These are phyloP conservation scores for Pristionchus japonicus DNA, from an alignment of 2,888 invertebrate genomes.

Conservation along the genomic window DNA sequence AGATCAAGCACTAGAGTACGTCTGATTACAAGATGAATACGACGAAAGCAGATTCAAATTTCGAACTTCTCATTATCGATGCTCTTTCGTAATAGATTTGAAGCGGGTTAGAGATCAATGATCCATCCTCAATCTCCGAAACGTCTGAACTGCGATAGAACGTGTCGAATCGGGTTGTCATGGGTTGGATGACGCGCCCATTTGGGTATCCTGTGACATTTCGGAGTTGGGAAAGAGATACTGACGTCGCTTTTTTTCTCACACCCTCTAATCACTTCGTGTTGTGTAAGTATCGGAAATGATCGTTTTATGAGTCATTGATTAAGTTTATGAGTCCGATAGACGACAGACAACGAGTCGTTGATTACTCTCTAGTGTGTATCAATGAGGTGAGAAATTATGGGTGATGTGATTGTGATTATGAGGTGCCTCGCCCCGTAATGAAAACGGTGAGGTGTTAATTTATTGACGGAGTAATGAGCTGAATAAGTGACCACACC, in stretches of 20 bases:
- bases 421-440: not conserved
- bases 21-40: no score
- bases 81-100: not conserved
- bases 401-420: not conserved
- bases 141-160: not conserved
- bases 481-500: not conserved
- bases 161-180: not conserved
- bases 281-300: constrained; percentile 29
- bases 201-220: not conserved
- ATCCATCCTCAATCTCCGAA: not conserved
- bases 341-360: not conserved
- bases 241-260: not conserved
- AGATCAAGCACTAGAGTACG: no score
- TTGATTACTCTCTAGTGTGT: not conserved
- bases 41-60: no score
- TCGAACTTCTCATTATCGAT: no score
- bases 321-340: constrained; percentile 15
- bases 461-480: not conserved
- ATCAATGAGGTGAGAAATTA: not conserved
- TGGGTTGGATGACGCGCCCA: not conserved
- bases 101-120: not conserved
- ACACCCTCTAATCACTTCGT: not conserved
- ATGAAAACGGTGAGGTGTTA: not conserved
- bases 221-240: not conserved
- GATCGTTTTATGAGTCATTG: not conserved